These are phyloP conservation scores for Typhlichthys eigenmanni DNA, from an alignment of 2,797 vertebrate species.

Conservation along the genomic window DNA sequence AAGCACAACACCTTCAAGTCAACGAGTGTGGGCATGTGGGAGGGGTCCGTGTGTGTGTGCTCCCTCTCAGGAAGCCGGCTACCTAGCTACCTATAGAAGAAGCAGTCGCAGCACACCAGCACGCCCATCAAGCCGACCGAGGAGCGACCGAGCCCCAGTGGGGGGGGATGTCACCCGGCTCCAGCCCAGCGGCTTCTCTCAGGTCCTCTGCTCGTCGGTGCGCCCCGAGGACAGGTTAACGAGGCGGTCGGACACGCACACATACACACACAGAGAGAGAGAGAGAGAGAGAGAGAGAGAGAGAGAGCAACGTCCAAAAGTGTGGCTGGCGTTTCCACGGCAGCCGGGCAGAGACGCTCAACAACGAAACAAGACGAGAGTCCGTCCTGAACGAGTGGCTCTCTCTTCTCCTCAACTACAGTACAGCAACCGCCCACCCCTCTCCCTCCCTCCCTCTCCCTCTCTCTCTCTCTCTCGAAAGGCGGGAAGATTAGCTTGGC, in stretches of 20 bases:
- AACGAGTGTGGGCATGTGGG: conserved; percentile 1
- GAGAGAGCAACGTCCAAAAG: neutral
- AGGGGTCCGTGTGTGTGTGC: neutral
- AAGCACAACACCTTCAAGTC: conserved; percentile 5
- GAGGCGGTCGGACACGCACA: neutral
- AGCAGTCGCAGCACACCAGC: conserved; percentile 85
- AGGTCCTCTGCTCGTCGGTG: conserved; percentile 16
- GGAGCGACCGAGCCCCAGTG: conserved; percentile 43
- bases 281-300: no score
- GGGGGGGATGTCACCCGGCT: conserved; percentile 40
- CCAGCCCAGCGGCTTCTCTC: conserved; percentile 36
- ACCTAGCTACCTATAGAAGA: conserved; percentile 83
- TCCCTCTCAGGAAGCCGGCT: neutral
- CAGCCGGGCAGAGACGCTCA: conserved; percentile 29
- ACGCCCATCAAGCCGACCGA: conserved; percentile 78
- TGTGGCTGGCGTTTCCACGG: conserved; percentile 8
- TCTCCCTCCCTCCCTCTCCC: conserved; percentile 31
- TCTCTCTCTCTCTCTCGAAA: conserved; percentile 71
- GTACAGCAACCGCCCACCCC: conserved; percentile 63
- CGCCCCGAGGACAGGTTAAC: neutral
- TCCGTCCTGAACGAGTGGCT: conserved; percentile 43
- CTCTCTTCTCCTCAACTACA: conserved; percentile 49
- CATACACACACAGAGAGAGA: neutral
- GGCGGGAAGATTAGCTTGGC: conserved; percentile 80
- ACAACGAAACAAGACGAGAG: conserved; percentile 39